Evolutionary conservation across 1,140 invertebrate species (phyloP).

Genomic region (Rhyacophila brunnea): DNA sequence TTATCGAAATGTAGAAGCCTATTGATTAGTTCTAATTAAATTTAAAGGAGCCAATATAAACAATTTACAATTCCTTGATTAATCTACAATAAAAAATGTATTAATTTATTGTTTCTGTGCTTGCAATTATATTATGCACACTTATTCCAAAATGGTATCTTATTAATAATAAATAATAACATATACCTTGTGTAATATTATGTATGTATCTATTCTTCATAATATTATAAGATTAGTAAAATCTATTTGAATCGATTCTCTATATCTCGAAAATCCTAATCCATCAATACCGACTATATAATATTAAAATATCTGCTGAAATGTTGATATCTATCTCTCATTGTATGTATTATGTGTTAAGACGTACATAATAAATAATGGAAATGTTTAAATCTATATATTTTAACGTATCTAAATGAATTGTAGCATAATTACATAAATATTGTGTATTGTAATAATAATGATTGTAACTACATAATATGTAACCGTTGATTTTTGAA

Average conservation of each 20-base stretch:
- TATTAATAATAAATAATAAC: too few species aligned
- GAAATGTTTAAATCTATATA: neutral
- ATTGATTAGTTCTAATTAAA: neutral
- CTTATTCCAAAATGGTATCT: too few species aligned
- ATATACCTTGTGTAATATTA: too few species aligned
- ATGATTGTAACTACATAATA: neutral
- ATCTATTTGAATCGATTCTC: too few species aligned
- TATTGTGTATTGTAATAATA: neutral
- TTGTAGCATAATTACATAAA: neutral
- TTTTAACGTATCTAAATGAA: neutral
- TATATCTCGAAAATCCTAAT: too few species aligned
- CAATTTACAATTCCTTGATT: too few species aligned
- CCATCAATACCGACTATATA: neutral
- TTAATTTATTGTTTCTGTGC: too few species aligned
- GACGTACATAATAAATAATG: neutral
- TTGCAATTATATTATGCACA: too few species aligned
- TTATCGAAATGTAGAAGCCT: conserved; percentile 5
- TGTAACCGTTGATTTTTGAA: conserved; percentile 1
- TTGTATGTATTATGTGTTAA: neutral
- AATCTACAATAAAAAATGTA: too few species aligned
- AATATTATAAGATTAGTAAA: too few species aligned
- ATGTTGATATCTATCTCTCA: neutral
- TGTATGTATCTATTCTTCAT: too few species aligned
- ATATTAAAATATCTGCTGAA: neutral
- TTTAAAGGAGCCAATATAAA: too few species aligned